phyloP scores from a whole-genome alignment of 2,888 invertebrate genomes.

The Microplitis manilae region DNA sequence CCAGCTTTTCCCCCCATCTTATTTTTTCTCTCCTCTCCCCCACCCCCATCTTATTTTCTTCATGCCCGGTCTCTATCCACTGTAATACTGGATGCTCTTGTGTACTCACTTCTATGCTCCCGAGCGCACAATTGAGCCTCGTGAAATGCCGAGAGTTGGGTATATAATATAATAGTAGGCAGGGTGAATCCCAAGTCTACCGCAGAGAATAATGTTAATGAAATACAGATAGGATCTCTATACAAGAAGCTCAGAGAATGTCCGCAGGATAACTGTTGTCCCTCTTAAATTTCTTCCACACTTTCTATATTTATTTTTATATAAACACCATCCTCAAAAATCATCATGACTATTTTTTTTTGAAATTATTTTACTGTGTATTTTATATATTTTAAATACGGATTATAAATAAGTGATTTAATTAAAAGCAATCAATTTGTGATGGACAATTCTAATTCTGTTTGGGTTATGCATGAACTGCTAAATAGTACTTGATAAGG shows the following conservation, averaged over 20 bases:
- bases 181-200: conserved; percentile 56
- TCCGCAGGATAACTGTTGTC: conserved; percentile 61
- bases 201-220: conserved; percentile 71
- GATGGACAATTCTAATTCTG: conserved; percentile 24
- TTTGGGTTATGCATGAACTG: conserved; percentile 36
- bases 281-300: conserved; percentile 32
- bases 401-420: too few species aligned
- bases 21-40: too few species aligned
- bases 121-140: conserved; percentile 58
- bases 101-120: conserved; percentile 46
- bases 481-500: conserved; percentile 30
- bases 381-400: background rate
- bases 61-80: conserved; percentile 4
- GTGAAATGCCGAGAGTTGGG: conserved; percentile 44
- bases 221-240: conserved; percentile 71
- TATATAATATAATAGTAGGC: conserved; percentile 4
- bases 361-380: background rate
- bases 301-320: conserved; percentile 11
- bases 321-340: conserved; percentile 19
- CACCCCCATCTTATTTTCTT: conserved; percentile 8
- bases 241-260: conserved; percentile 55
- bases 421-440: too few species aligned
- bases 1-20: too few species aligned
- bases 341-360: background rate
- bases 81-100: background rate